These are phyloP conservation scores for Apodemia zela DNA, from an alignment of 2,888 invertebrate genomes.

Conservation along the genomic window DNA sequence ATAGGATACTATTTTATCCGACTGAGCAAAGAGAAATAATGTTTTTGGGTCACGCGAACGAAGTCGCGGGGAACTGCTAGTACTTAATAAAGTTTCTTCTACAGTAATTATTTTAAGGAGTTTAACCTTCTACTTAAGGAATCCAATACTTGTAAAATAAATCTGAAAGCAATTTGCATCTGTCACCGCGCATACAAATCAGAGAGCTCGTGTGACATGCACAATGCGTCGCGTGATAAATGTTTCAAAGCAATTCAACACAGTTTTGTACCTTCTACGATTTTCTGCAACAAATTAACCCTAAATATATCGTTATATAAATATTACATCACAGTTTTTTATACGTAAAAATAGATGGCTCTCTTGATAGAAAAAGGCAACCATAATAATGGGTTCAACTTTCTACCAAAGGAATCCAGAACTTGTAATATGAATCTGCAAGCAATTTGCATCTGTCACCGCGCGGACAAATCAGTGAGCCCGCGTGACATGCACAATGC, in stretches of 20 bases:
- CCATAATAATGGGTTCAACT: not conserved
- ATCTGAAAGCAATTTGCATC: conserved; percentile 43
- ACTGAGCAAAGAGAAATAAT: too few relatives aligned
- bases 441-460: conserved; percentile 37
- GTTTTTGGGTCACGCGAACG: too few relatives aligned
- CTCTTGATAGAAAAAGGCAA: too few relatives aligned
- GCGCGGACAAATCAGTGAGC: conserved; percentile 50
- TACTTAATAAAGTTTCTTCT: too few relatives aligned
- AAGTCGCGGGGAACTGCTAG: too few relatives aligned
- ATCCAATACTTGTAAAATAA: conserved; percentile 42
- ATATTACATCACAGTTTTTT: too few relatives aligned
- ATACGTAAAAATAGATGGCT: too few relatives aligned
- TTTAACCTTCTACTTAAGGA: not conserved
- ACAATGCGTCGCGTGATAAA: conserved; percentile 37
- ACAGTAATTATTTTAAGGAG: not conserved
- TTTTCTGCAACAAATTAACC: too few relatives aligned
- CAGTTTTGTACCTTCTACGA: not conserved
- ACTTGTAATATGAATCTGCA: conserved; percentile 51
- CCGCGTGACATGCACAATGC: conserved; percentile 36
- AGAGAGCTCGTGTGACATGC: conserved; percentile 34
- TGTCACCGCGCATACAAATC: conserved; percentile 53
- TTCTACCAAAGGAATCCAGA: conserved; percentile 19
- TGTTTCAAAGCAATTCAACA: conserved; percentile 18
- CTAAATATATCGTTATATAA: too few relatives aligned
- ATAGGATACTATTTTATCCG: too few relatives aligned